These are phyloP conservation scores for Gonocerus acuteangulatus DNA, from an alignment of 2,888 invertebrate species.

Conservation along the genomic window DNA sequence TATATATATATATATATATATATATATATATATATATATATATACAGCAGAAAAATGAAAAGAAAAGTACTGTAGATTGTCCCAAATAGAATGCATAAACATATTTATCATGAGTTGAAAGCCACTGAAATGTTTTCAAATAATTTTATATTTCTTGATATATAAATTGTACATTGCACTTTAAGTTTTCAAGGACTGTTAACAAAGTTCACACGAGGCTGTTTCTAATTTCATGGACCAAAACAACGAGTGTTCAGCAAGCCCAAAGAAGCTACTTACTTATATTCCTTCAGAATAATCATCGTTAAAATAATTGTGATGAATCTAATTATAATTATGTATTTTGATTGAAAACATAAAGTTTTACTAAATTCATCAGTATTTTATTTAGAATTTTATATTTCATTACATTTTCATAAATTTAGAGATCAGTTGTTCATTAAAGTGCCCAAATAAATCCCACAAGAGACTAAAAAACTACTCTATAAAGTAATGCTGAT, in stretches of 20 bases:
- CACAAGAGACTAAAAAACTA: background rate
- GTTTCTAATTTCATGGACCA: slow-evolving; percentile 4
- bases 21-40: too few species aligned
- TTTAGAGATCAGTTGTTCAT: slow-evolving; percentile 4
- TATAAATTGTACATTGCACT: background rate
- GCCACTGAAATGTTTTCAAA: background rate
- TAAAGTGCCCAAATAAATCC: background rate
- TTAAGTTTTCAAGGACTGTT: slow-evolving; percentile 2
- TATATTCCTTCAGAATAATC: background rate
- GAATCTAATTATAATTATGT: background rate
- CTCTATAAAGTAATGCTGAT: background rate
- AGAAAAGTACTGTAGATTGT: background rate
- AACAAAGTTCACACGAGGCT: background rate
- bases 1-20: too few species aligned
- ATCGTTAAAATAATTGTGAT: background rate
- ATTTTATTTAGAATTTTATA: background rate
- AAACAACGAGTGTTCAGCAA: slow-evolving; percentile 4
- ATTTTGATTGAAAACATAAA: background rate
- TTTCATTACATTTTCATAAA: background rate
- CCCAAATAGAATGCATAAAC: background rate
- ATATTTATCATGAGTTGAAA: too few species aligned
- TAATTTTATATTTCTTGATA: background rate
- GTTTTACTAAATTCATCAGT: background rate
- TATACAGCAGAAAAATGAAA: too few species aligned
- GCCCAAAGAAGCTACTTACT: background rate